A percentile compares a stretch with the other conserved stretches of the same genome.
Conservation (phyloP, 2,113 vertebrate species). For the Oostethus manadensis region DNA sequence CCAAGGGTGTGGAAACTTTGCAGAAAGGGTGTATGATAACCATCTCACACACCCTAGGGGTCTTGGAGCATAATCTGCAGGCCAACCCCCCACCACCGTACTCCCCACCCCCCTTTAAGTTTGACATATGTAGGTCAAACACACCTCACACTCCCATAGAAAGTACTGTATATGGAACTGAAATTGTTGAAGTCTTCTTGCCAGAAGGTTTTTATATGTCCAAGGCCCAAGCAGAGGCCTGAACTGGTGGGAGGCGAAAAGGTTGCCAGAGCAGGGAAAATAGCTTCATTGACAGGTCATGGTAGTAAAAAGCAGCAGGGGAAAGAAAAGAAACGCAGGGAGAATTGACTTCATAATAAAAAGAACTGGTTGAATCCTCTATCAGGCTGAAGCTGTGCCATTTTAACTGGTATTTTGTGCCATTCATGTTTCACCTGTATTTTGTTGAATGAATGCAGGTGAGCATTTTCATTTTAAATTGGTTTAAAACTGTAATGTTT, state of each 20-base stretch:
- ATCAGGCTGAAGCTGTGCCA: not conserved
- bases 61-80: constrained; percentile 31
- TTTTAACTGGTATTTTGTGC: not conserved
- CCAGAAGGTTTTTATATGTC: constrained; percentile 50
- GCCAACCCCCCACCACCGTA: constrained; percentile 34
- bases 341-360: constrained; percentile 48
- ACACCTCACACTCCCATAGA: constrained; percentile 28
- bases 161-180: constrained; percentile 26
- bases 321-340: constrained; percentile 15
- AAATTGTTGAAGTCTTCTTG: constrained; percentile 38
- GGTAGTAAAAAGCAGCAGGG: constrained; percentile 19
- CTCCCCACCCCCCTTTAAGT: too few species aligned
- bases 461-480: too few species aligned
- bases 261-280: constrained; percentile 47
- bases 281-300: constrained; percentile 47
- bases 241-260: constrained; percentile 48
- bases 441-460: too few species aligned
- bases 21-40: constrained; percentile 50
- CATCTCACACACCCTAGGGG: constrained; percentile 38
- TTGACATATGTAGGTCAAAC: constrained; percentile 42
- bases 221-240: constrained; percentile 53
- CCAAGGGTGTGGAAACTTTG: constrained; percentile 52
- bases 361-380: constrained; percentile 19
- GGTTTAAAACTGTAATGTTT: too few species aligned
- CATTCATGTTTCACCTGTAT: too few species aligned